Base-by-base conservation (phyloP, 2,797 vertebrate species). In the Graptemys geographica region DNA sequence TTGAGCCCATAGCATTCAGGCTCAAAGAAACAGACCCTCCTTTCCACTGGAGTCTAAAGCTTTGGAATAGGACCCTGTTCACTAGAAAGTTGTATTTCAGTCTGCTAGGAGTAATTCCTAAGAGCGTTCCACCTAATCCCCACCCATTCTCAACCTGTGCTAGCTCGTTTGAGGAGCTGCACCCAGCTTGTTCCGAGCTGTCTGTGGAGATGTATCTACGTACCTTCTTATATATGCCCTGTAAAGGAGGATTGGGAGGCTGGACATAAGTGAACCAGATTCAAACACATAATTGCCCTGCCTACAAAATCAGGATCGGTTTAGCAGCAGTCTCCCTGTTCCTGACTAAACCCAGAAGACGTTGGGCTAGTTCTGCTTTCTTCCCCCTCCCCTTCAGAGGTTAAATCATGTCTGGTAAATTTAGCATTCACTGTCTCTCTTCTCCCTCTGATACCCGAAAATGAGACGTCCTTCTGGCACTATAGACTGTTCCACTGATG, bases 141-240 rank as follows among this genome's bases (percentile, higher is more conserved):
- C 93, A 95, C 96, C 95, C 79, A 91, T 90, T 90, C 49, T 78
- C 95, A 84, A 97, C 97, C 96, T 98, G 97, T 96, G 89, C 65
- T 78, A 94, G 93, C 95, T 98, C 78, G 91, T 91, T 97, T 95
- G 79, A 89, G 69, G 91, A 94, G 97, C 96, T 95, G 83, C 78
- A 1, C 93, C 88, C 93, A 92, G 81, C 93, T 91, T 82, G 94
- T 94, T 95, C 88, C 78, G 87, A 53, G 52, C 84, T 94, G 84
- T n/a, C 57, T 96, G 84, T 83, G 62, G 56, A 97, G 90, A 87
- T 65, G 81, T 86, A 96, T 97, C 72, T 44, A 86, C 44, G 4
- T 93, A 76, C 90, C 87, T 84, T 89, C 89, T 65, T 31, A 15
- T 93, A 44, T 51, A 87, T 69, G 55, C 84, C 86, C 86, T 89